Percentiles rank a stretch among this genome's conserved stretches.
These are phyloP conservation scores for Varecia variegata DNA, from an alignment of 2,797 vertebrate species.

Conservation along the genomic window DNA sequence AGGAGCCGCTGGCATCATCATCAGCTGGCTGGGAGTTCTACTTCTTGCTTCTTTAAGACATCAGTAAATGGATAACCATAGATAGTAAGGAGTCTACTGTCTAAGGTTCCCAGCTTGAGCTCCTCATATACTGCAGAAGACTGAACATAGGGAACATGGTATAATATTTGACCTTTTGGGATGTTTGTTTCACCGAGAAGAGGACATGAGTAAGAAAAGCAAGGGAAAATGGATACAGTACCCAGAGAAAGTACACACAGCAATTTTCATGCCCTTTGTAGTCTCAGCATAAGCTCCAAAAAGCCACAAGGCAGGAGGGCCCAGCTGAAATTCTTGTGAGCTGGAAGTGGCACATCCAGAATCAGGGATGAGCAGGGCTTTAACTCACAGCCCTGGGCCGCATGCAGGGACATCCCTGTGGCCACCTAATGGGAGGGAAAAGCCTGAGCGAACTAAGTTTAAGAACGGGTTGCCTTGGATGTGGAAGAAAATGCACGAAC, in stretches of 20 bases:
- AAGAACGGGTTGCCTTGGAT: neutral
- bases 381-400: neutral
- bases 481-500: neutral
- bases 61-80: neutral
- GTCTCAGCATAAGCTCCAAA: neutral
- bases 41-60: slow-evolving; percentile 11
- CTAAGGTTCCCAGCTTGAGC: neutral
- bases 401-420: neutral
- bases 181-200: neutral
- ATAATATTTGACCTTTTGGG: neutral
- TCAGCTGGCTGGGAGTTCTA: neutral
- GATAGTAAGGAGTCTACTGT: neutral
- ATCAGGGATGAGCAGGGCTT: neutral
- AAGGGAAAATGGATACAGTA: neutral
- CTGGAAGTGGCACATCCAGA: neutral
- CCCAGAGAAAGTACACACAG: neutral
- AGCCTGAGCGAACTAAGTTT: neutral
- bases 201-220: neutral
- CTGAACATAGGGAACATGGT: neutral
- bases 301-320: fast-evolving
- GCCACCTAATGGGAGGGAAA: too few relatives aligned
- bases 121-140: neutral
- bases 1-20: neutral
- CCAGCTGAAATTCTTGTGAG: neutral
- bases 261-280: neutral